Base-by-base conservation (phyloP, 2,888 invertebrate genomes). In the Teinopalpus imperialis region DNA sequence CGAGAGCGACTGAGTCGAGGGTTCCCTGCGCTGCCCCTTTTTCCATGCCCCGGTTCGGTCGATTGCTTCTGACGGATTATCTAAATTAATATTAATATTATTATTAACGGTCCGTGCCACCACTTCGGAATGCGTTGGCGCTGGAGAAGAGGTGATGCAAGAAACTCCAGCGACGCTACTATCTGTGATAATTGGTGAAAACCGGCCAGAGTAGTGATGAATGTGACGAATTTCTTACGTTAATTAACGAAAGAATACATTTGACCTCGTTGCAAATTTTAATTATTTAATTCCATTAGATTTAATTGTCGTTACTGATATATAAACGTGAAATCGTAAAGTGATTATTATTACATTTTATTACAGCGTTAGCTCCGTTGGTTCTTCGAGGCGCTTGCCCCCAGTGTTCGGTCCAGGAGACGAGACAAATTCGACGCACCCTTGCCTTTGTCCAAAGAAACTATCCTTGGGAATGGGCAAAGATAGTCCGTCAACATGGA, bases 401-500 rank as follows among this genome's bases (percentile, higher is more conserved):
- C 0, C 93, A 93, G 58, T 94, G 94, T 63, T 90, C 90, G 0
- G 82, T 90, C 2, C 90, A 91, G 53, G 94, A 94, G 73, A 90
- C 90, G 32, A 82, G 88, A 23, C 94, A 94, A 76, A 93, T 94
- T 57, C 91, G 93, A 57, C 91, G 92, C 61, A 94, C 94, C 1
- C 88, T 94, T n/a, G 91, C 92, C 0, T 92, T 91, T 74, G 91
- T 95, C 30, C 94, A 94, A 63, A 85, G 92, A 50, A 91, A 93
- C 75, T 94, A 92, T 66, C 95, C 95, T 1, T 92, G 93, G 81
- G 94, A 94, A 68, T 95, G 94, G 94, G 89, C 91, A 41, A 93
- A 92, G 77, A 90, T 94, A 53, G 82, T 94, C 9, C 92, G 92
- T 66, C 92, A 93, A 60, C 93, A 93, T 59, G 90, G 92, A 31